Evolutionary conservation across 2,888 invertebrate species (phyloP), one percentile per base, ranked within the genome.

Genomic region (Hipparchia sbordonii): DNA sequence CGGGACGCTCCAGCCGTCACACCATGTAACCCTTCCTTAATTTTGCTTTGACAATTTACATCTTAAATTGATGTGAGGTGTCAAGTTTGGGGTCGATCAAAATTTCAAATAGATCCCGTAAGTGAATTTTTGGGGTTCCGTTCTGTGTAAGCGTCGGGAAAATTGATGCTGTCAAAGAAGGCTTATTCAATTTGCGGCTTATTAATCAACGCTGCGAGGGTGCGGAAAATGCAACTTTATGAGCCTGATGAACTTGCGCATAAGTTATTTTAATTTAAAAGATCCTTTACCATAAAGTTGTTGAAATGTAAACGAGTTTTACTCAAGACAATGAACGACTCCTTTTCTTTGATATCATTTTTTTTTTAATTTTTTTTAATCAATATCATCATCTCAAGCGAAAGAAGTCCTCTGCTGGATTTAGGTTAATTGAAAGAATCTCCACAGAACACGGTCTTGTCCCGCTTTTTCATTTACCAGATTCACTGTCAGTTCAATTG

Each of bases 121-220:
- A 93, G 89, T 92, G 89, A 86, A 92, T 92, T 93, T 92, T 92
- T 90, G 84, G 89, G 90, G 90, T 86, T 82, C 83, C 80, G 77
- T 79, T 77, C 77, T 74, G 85, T 82, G 85, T 87, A 91, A 91
- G 84, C 86, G 92, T 75, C 81, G 86, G 84, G 89, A 89, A 92
- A 92, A 93, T 93, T 93, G 93, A 92, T 82, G 91, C 90, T 93
- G 93, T 93, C 93, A 93, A 91, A 91, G 88, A 85, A 88, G 84
- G 84, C 82, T 88, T 78, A 90, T 90, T 87, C 90, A 90, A 93
- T 93, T 92, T 92, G 86, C 77, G 87, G 90, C 86, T 88, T 91
- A 93, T 93, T 92, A 92, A 93, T 92, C 91, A 91, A 88, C 81
- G 67, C 78, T 75, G 80, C 80, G 65, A 73, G 75, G 75, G 75